These are phyloP conservation scores for Epinephelus malabaricus DNA, from an alignment of 2,797 vertebrate genomes.

Conservation along the genomic window DNA sequence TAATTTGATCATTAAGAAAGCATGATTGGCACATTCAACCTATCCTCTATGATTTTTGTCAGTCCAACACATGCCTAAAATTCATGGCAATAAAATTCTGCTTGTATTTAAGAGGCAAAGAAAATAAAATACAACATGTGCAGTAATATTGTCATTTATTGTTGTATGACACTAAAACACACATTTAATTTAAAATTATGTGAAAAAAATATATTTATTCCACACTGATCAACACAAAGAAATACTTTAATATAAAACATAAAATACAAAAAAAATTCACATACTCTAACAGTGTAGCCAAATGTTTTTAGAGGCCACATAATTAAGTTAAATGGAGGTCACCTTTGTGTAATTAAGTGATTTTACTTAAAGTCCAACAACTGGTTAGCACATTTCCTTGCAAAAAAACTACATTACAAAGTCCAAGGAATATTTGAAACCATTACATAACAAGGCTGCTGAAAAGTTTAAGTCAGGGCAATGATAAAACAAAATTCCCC, in stretches of 20 bases:
- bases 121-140: not conserved
- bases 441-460: not conserved
- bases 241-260: not conserved
- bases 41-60: not conserved
- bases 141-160: not conserved
- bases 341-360: slow-evolving; percentile 2
- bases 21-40: not conserved
- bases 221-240: not conserved
- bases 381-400: not conserved
- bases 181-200: not conserved
- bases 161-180: not conserved
- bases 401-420: slow-evolving; percentile 10
- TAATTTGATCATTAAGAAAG: not conserved
- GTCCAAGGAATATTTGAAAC: not conserved
- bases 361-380: not conserved
- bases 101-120: not conserved
- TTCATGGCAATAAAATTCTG: not conserved
- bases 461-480: not conserved
- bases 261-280: too few species aligned
- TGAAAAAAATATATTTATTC: not conserved
- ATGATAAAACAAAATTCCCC: not conserved
- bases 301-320: not conserved
- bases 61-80: not conserved
- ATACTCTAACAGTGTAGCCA: not conserved
- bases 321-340: slow-evolving; percentile 9